phyloP scores from a whole-genome alignment of 92 coral and sea anemone species.

The Phymanthus crucifer region DNA sequence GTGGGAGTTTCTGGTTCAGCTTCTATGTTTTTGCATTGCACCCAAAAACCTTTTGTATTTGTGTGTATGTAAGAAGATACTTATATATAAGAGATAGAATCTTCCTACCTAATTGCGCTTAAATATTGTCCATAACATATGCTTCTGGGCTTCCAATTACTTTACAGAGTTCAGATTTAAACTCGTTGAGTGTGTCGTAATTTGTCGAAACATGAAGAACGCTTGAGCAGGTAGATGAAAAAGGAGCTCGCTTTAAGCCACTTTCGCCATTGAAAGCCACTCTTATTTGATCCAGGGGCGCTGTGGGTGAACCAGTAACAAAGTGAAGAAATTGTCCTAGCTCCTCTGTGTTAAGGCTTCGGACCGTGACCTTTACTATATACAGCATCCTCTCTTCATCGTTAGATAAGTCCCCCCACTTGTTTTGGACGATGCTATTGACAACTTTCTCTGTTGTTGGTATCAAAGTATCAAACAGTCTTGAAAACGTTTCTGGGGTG shows the following conservation, averaged over 20 bases:
- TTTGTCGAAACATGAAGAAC: slow-evolving; percentile 39
- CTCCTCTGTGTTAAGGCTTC: slow-evolving; percentile 31
- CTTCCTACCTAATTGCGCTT: no score
- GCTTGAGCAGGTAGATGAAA: slow-evolving; percentile 49
- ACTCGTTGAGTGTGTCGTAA: slow-evolving; percentile 41
- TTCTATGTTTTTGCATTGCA: no score
- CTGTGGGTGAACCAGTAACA: slow-evolving; percentile 44
- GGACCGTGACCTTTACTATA: slow-evolving; percentile 12
- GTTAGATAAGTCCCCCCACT: neutral
- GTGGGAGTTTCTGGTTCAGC: no score
- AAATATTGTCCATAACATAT: neutral
- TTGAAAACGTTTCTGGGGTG: neutral
- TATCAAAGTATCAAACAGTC: neutral
- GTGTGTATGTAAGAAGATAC: no score
- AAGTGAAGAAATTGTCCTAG: slow-evolving; percentile 35
- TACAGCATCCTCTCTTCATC: neutral
- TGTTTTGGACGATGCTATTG: slow-evolving; percentile 2
- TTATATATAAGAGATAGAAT: no score
- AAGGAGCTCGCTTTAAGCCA: slow-evolving; percentile 42
- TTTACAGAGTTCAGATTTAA: slow-evolving; percentile 34
- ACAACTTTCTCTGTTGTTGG: slow-evolving; percentile 14
- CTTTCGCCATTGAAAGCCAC: slow-evolving; percentile 41
- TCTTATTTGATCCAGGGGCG: slow-evolving; percentile 30
- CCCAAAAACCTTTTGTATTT: no score
- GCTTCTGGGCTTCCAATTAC: slow-evolving; percentile 4